Conservation (phyloP, 2,113 vertebrate species). For the Hippolais icterina region DNA sequence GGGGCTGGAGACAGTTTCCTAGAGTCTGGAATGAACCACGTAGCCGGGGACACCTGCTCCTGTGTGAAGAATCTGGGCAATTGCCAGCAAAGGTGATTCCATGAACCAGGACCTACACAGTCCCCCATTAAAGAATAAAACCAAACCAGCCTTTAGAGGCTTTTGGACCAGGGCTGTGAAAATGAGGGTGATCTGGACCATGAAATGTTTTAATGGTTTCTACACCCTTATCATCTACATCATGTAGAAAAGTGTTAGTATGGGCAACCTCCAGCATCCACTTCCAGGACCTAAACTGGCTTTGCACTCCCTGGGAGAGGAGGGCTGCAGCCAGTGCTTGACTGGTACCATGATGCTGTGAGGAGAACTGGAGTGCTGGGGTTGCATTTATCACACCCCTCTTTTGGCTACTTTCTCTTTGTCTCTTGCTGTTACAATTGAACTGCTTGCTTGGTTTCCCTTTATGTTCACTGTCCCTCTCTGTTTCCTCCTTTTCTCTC, state of each 20-base stretch:
- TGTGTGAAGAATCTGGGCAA: neutral
- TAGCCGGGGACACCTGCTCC: neutral
- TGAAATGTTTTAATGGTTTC: neutral
- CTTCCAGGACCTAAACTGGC: neutral
- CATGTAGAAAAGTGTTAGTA: neutral
- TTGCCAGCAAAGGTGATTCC: neutral
- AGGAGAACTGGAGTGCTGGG: neutral
- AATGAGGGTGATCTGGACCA: neutral
- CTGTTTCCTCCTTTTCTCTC: neutral
- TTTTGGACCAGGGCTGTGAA: neutral
- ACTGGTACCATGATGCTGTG: neutral
- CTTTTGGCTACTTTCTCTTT: neutral
- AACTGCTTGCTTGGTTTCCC: neutral
- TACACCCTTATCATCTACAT: neutral
- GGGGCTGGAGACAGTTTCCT: neutral
- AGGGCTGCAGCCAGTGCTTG: neutral
- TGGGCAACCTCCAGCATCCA: neutral
- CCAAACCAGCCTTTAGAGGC: neutral
- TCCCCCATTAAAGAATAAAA: neutral
- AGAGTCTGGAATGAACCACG: rapidly evolving
- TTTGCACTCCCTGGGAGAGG: neutral
- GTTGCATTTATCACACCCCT: neutral
- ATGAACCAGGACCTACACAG: neutral
- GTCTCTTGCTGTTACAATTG: neutral
- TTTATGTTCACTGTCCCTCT: neutral